Evolutionary conservation across 2,888 invertebrate species (phyloP), one percentile per base, ranked within the genome.

Genomic region (Drosophila neotestacea): DNA sequence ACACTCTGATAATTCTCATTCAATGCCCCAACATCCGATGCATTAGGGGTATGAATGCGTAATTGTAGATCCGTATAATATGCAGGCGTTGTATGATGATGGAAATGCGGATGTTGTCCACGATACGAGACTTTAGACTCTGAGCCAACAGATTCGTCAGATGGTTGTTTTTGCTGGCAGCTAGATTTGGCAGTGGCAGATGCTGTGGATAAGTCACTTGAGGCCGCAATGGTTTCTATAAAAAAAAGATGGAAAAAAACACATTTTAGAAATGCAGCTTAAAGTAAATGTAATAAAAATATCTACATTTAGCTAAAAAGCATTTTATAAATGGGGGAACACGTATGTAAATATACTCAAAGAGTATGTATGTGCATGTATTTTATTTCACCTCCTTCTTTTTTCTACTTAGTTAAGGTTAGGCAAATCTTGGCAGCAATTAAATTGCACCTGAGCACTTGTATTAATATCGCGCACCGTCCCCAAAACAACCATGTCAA

Each of bases 121-220:
- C 90, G 88, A 91, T 93, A 91, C 85, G 73, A 61, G 47, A 44
- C 47, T 47, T 48, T 56, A 9, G 56, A 41, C 34, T 70, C 64
- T 4, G 78, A 69, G 61, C 56, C 71, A 48, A 52, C 65, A 41
- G 85, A 81, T 30, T 82, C 76, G 58, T 81, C 74, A 39, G 77
- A 72, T 86, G 89, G 73, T 89, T 75, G 79, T 68, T 85, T 81
- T 92, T 92, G 90, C 91, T 93, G 92, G 92, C 93, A 89, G 92
- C 92, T 91, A 92, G 92, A 85, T 92, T 93, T 88, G 93, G 93
- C 88, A 94, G 93, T 89, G 94, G 93, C 90, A 92, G 93, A 85
- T 93, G 93, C 87, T 93, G 93, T 87, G 79, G 88, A 90, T 88
- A 91, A 87, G 88, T 91, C 90, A 84, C 89, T 91, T 67, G 89